These are phyloP conservation scores for Galbula dea DNA, from an alignment of 2,113 vertebrate species.

Conservation along the genomic window DNA sequence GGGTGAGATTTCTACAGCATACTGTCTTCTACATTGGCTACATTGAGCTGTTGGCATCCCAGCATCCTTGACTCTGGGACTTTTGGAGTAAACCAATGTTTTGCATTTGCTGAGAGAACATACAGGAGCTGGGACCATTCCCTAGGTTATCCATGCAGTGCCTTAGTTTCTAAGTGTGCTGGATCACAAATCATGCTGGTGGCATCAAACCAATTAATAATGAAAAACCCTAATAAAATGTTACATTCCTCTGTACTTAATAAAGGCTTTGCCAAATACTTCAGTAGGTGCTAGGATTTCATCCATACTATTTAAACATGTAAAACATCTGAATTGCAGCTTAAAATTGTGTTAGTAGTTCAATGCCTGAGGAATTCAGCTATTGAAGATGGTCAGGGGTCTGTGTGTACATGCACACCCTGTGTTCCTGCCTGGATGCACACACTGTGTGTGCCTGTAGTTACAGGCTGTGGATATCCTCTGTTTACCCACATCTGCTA, in stretches of 20 bases:
- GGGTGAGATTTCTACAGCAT: background rate
- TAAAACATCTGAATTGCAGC: background rate
- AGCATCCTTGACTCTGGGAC: background rate
- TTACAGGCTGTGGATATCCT: background rate
- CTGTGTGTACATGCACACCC: no score
- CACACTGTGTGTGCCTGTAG: background rate
- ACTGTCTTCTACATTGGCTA: fast-evolving
- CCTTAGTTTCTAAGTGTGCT: background rate
- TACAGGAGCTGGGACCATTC: background rate
- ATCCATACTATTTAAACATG: background rate
- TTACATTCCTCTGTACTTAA: background rate
- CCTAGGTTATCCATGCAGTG: background rate
- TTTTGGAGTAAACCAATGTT: background rate
- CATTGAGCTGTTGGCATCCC: background rate
- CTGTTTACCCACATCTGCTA: background rate
- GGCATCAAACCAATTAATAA: slow-evolving; percentile 4
- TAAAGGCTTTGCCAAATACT: background rate
- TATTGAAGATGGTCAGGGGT: background rate
- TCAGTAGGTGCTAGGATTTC: background rate
- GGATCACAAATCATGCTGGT: background rate
- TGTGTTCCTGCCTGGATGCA: no score
- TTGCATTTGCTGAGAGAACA: background rate
- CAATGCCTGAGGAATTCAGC: slow-evolving; percentile 20
- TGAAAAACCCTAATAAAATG: background rate
- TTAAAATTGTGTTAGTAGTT: slow-evolving; percentile 30